phyloP scores from a whole-genome alignment of 2,113 vertebrate genomes.

The Sceloporus tristichus region DNA sequence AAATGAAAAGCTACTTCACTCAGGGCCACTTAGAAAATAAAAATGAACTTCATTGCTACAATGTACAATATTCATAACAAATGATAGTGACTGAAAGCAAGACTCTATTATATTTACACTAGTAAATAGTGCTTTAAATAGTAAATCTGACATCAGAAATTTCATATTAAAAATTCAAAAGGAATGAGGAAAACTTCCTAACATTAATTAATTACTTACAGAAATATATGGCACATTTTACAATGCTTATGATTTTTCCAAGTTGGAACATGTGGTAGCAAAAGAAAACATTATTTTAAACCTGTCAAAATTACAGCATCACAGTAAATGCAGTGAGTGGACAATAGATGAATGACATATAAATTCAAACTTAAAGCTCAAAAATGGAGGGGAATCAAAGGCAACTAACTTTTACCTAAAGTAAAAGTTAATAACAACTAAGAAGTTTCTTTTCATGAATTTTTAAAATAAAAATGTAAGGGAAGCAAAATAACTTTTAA shows the following conservation, averaged over 20 bases:
- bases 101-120: too few species aligned
- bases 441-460: not conserved
- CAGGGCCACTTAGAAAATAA: too few species aligned
- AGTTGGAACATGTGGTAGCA: not conserved
- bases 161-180: too few species aligned
- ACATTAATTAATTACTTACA: too few species aligned
- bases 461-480: not conserved
- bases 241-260: conserved; percentile 35
- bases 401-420: not conserved
- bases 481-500: not conserved
- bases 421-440: not conserved
- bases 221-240: not conserved
- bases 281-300: not conserved
- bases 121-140: too few species aligned
- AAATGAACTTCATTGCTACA: too few species aligned
- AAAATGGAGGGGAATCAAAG: not conserved
- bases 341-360: not conserved
- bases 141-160: too few species aligned
- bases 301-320: not conserved
- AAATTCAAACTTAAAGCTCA: not conserved
- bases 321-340: not conserved
- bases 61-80: too few species aligned
- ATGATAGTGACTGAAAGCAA: too few species aligned
- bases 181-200: too few species aligned
- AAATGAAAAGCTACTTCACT: too few species aligned